Base-by-base conservation (phyloP, 2,888 invertebrate genomes). In the Mesorhabditis sp. region DNA sequence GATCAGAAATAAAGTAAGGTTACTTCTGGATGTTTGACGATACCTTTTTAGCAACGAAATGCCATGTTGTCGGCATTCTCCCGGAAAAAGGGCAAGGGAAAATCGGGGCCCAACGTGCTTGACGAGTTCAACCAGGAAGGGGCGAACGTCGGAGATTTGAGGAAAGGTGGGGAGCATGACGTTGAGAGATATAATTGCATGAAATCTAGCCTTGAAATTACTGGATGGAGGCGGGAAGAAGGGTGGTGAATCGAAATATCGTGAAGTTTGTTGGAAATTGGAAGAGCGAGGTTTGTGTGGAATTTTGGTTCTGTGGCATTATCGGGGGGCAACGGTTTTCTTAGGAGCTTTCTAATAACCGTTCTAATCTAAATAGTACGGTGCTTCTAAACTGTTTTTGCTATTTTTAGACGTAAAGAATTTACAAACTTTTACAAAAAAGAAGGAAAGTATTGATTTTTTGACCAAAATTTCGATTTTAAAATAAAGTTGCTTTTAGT, bases 221-320 rank as follows among this genome's bases (percentile, higher is more conserved):
- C 66, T 80, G n/a, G 79, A 80, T 65, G 79, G 80, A 10, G 79
- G 79, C 50, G n/a, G n/a, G 58, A n/a, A n/a, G 58, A 78, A 79
- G 62, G 74, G 63, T 6, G 75, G 75, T 28, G 82, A 83, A 0
- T 89, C 88, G 28, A 90, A 90, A 66, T 93, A 92, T 86, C 90
- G 81, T 89, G 94, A 70, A 70, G 78, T 75, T 65, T 67, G 68
- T 43, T 79, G 79, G 79, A 77, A 77, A 62, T 45, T 79, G 58
- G 79, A 79, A 45, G 75, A 79, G 43, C 61, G 79, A 13, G 71
- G 68, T 71, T n/a, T 13, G n/a, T 50, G 7, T 50, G 58, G 28
- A 28, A 28, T 28, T 28, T 28, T 2, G 28, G 28, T 28, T 28
- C 28, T 2, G 1, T 1, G 1, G 28, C 28, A 2, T 28, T 28